A percentile compares a stretch with the other conserved stretches of the same genome.
Conservation (phyloP, 2,113 vertebrate genomes). For the Nasalis larvatus region DNA sequence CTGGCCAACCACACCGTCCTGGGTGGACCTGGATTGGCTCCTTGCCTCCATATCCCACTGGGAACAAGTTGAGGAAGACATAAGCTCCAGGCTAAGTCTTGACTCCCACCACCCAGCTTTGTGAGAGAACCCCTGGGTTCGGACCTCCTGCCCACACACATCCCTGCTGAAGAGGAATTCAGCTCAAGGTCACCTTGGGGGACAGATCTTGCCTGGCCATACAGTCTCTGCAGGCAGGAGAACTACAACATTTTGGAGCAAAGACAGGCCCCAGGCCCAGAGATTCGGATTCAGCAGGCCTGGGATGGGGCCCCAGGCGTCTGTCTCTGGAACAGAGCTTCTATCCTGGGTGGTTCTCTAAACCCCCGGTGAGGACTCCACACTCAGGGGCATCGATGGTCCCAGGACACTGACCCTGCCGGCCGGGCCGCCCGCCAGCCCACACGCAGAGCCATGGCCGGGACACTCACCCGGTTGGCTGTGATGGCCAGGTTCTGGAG, state of each 20-base stretch:
- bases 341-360: not conserved
- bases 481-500: slow-evolving; percentile 96
- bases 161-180: not conserved
- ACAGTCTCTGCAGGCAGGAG: not conserved
- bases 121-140: not conserved
- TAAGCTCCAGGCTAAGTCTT: not conserved
- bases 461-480: slow-evolving; percentile 92
- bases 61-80: not conserved
- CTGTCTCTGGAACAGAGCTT: not conserved
- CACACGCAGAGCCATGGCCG: rapidly evolving
- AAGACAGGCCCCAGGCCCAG: not conserved
- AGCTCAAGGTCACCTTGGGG: not conserved
- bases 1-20: not conserved
- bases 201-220: not conserved
- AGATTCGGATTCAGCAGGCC: not conserved
- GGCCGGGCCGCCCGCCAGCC: rapidly evolving
- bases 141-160: not conserved
- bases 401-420: not conserved
- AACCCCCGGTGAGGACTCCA: not conserved
- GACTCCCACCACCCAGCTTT: not conserved
- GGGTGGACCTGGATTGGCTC: not conserved
- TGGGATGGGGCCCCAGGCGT: not conserved
- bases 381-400: not conserved
- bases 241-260: not conserved
- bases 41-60: not conserved